Base-by-base conservation (phyloP, 2,888 invertebrate genomes). In the Lottia scabra region DNA sequence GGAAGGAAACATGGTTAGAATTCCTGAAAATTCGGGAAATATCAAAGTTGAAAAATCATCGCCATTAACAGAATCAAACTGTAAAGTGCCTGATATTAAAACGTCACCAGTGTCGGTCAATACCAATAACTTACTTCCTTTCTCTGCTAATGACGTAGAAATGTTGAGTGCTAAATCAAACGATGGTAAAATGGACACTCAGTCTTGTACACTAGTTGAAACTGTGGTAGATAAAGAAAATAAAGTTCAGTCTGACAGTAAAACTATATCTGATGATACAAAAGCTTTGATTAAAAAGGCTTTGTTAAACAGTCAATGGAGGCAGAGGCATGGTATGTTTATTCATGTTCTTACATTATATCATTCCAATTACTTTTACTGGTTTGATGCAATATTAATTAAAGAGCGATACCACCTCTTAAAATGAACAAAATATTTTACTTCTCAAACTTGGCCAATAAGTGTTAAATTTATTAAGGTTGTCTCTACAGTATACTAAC, bases 161-260 rank as follows among this genome's bases (percentile, higher is more conserved):
- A 88, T 87, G 87, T 76, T 85, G 10, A 88, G 87, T 78, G 87
- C 87, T 0, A 84, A 84, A 75, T 81, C 81, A 15, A 75, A 71
- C 0, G 78, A 78, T 62, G 69, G 75, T 16, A 71, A 67, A 56
- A 70, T 75, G 63, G 82, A 80, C n/a, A 80, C 80, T 10, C 75
- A 78, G 43, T 74, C 79, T 4, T 77, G 80, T 62, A 75, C 73
- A 5, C 23, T 65, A 2, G n/a, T 38, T 26, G 13, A 26, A 8
- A 63, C 71, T 16, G 73, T 80, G 65, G 63, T 78, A 38, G 72
- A 76, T 38, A 56, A 74, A 45, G 45, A 68, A 15, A 46, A 65
- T 19, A 63, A 62, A 56, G 16, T 44, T 3, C 43, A 72, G 10
- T 70, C 78, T 2, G 81, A 82, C 23, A 79, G 80, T 56, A 83